Conservation (phyloP, 2,888 invertebrate species). For the Teleiodes luculella region DNA sequence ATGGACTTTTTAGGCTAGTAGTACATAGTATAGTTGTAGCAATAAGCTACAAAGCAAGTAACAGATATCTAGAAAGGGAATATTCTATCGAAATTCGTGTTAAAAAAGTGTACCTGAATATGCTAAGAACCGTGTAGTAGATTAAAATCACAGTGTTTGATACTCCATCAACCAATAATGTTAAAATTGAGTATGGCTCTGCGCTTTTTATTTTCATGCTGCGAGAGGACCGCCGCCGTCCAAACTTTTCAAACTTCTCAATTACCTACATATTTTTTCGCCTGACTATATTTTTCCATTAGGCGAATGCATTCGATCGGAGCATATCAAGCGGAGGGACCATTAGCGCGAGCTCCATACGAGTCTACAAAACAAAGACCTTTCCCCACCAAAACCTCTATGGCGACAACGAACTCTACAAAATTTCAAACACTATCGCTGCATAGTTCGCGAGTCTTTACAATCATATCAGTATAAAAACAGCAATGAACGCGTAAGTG, state of each 20-base stretch:
- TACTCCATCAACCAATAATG: no score
- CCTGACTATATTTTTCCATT: conserved; percentile 40
- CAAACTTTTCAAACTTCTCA: conserved; percentile 21
- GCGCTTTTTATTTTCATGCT: no score
- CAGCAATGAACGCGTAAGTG: not conserved
- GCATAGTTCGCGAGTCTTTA: not conserved
- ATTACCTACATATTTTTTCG: conserved; percentile 19
- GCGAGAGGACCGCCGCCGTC: no score
- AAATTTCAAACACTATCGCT: not conserved
- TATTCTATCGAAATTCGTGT: no score
- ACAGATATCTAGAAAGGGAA: no score
- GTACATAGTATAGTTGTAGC: no score
- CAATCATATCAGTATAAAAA: not conserved
- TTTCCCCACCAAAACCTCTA: not conserved
- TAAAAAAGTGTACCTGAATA: no score
- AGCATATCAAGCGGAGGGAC: conserved; percentile 53
- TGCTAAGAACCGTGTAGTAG: no score
- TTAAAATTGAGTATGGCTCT: not conserved
- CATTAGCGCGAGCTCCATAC: conserved; percentile 47
- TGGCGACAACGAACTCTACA: not conserved
- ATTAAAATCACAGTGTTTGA: no score
- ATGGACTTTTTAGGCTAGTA: no score
- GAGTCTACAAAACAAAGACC: conserved; percentile 55
- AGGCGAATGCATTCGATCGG: conserved; percentile 57
- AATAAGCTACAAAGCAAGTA: no score